A percentile compares a stretch with the other conserved stretches of the same genome.
Conservation (phyloP, 2,888 invertebrate genomes). For the Drosophila peninsularis region DNA sequence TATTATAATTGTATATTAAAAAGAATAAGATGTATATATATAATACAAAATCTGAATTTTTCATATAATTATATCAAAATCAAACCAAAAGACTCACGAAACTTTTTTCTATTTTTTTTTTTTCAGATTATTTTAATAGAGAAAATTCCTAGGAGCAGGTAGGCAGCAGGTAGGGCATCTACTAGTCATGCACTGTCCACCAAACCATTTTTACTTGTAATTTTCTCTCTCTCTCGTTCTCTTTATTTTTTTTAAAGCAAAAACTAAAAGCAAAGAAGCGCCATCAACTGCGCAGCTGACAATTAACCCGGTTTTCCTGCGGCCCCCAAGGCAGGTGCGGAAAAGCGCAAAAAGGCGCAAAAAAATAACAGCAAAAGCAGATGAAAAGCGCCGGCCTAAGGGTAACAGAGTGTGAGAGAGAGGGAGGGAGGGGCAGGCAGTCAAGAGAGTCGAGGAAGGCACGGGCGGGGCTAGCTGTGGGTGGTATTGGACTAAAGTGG, state of each 20-base stretch:
- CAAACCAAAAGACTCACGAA: too few relatives aligned
- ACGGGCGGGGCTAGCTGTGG: slow-evolving; percentile 1
- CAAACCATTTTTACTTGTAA: background rate
- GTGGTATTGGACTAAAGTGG: slow-evolving; percentile 18
- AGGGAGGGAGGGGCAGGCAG: slow-evolving; percentile 21
- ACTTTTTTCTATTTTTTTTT: too few relatives aligned
- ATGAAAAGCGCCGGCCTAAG: slow-evolving; percentile 11
- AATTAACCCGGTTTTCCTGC: slow-evolving; percentile 64
- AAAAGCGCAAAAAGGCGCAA: slow-evolving; percentile 21
- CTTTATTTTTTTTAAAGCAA: slow-evolving; percentile 1
- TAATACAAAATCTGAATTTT: too few relatives aligned
- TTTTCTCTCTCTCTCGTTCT: background rate
- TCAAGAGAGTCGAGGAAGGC: background rate
- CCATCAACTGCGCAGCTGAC: slow-evolving; percentile 41
- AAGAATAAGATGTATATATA: too few relatives aligned
- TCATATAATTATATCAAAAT: too few relatives aligned
- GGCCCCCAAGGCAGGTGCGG: slow-evolving; percentile 17
- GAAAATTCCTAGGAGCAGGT: too few relatives aligned
- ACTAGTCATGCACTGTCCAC: background rate
- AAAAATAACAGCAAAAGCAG: slow-evolving; percentile 2
- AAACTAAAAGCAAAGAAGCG: slow-evolving; percentile 27
- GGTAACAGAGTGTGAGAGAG: slow-evolving; percentile 9
- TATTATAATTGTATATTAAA: too few relatives aligned
- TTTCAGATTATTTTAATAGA: too few relatives aligned
- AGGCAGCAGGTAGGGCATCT: background rate